Evolutionary conservation across 2,113 vertebrate species (phyloP).

Genomic region (Sinocyclocheilus grahami): DNA sequence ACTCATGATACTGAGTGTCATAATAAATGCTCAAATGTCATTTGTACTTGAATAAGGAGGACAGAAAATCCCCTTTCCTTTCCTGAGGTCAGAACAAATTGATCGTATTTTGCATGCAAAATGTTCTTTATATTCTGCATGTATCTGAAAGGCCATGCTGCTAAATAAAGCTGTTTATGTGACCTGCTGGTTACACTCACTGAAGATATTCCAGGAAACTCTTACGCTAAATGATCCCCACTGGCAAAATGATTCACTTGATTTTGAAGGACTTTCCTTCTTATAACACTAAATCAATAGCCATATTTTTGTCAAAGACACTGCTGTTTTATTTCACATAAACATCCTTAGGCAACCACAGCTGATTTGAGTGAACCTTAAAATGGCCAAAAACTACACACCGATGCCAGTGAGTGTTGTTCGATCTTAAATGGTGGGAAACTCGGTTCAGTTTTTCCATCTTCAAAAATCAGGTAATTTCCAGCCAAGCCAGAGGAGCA

Average conservation of each 20-base stretch:
- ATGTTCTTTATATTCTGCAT: not conserved
- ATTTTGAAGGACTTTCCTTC: constrained; percentile 8
- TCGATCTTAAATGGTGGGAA: constrained; percentile 35
- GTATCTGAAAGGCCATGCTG: not conserved
- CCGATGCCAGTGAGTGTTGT: not conserved
- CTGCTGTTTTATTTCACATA: constrained; percentile 8
- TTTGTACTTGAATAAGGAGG: constrained; percentile 4
- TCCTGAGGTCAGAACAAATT: constrained; percentile 29
- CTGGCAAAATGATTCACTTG: not conserved
- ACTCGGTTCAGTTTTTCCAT: not conserved
- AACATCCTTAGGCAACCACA: not conserved
- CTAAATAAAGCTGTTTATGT: not conserved
- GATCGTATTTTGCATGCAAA: constrained; percentile 1
- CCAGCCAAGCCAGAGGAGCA: constrained; percentile 57
- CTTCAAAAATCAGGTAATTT: constrained; percentile 69
- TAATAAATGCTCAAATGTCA: not conserved
- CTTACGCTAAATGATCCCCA: not conserved
- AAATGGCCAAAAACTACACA: constrained; percentile 2
- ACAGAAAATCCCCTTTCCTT: constrained; percentile 18
- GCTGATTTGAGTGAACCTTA: not conserved
- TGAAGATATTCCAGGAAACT: constrained; percentile 23
- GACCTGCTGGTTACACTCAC: not conserved
- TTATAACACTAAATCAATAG: constrained; percentile 14
- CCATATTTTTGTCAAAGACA: not conserved
- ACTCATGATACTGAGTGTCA: constrained; percentile 2